Base-by-base conservation (phyloP, 2,113 vertebrate genomes). In the Gymnarchus niloticus region DNA sequence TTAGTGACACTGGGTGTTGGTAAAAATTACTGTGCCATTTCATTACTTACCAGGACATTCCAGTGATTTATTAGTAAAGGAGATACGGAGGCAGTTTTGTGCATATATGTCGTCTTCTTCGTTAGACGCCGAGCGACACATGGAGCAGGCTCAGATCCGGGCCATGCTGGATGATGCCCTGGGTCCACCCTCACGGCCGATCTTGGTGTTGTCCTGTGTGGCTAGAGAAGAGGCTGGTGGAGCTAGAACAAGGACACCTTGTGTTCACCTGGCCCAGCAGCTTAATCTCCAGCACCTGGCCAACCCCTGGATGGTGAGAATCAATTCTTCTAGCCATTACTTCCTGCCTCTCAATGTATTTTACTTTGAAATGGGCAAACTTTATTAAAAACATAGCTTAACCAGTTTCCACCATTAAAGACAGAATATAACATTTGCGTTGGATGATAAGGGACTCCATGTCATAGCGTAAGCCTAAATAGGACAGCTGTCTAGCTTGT, bases 301-400 rank as follows among this genome's bases (percentile, higher is more conserved):
- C 48, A 95, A 95, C 88, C 96, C 95, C 0, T 99, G 98, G 98
- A 96, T 97, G 97, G 98, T 99, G 96, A 92, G 88, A 19, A 17
- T 17, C 6, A 33, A 10, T 2, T n/a, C 19, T 3, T 23, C 84
- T 56, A 6, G 12, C 41, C 25, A 44, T 78, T 33, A 10, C 2
- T 4, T 49, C 65, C 69, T 19, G 14, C 41, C 14, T 76, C 4
- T 76, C 14, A 76, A 25, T 61, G 59, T 61, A 25, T 28, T 61
- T 33, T 28, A 61, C 59, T 61, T 61, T 61, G n/a, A 61, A 33
- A 61, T 61, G 2, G 8, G 3, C 8, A 61, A 61, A 10, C n/a
- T n/a, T n/a, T n/a, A n/a, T n/a, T n/a, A n/a, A n/a, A n/a, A n/a
- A n/a, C n/a, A n/a, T n/a, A n/a, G n/a, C n/a, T n/a, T 14, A 23